phyloP scores from a whole-genome alignment of 1,140 invertebrate genomes.

The Oscheius sp. region DNA sequence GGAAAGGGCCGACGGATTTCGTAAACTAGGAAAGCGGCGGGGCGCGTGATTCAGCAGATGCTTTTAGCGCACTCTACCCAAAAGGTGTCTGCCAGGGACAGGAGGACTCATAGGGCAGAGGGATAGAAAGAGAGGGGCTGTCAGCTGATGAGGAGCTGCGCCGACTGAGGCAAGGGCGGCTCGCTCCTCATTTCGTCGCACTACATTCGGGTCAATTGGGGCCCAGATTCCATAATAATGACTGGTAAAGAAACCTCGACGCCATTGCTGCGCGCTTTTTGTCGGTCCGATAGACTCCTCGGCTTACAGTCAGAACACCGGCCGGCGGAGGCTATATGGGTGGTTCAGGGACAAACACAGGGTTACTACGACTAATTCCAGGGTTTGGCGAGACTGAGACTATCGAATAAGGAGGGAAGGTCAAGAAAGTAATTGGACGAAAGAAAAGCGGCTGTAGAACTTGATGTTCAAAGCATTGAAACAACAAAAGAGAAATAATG shows the following conservation, averaged over 20 bases:
- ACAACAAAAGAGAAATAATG: no score
- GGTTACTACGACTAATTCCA: no score
- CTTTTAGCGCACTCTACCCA: neutral
- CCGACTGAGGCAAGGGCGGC: neutral
- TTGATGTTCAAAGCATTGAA: no score
- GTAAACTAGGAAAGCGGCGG: neutral
- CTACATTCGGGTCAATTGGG: conserved; percentile 13
- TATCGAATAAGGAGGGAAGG: neutral
- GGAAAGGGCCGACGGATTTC: neutral
- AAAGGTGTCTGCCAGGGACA: neutral
- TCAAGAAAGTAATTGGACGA: neutral
- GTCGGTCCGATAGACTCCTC: conserved; percentile 12
- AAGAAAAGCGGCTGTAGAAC: neutral
- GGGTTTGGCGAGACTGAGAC: no score
- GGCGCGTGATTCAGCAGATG: neutral
- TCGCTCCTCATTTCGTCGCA: conserved; percentile 2
- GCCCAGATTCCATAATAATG: conserved; percentile 13
- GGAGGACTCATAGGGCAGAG: conserved; percentile 6
- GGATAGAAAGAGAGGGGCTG: conserved; percentile 1
- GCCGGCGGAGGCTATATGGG: no score
- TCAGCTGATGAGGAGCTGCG: conserved; percentile 2
- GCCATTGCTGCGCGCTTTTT: conserved; percentile 18
- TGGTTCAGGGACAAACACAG: neutral
- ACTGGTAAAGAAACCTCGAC: conserved; percentile 12
- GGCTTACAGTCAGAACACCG: neutral